Percentiles rank a stretch among this genome's conserved stretches.
Evolutionary conservation across 2,113 vertebrate species (phyloP).

Genomic region (Romanogobio albipinnatus): DNA sequence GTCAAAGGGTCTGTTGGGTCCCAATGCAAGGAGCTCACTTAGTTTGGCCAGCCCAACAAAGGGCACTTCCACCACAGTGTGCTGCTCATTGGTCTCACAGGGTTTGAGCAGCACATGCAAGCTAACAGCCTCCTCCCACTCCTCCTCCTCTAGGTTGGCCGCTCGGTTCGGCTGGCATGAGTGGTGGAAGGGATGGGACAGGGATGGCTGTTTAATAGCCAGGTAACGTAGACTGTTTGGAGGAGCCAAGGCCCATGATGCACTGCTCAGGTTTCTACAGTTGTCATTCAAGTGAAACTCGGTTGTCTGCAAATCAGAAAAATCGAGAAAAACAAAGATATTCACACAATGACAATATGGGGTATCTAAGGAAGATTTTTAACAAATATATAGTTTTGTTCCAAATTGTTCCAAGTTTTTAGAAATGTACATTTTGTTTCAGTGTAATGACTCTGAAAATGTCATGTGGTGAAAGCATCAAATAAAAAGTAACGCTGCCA

Average conservation of each 20-base stretch:
- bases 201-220: conserved; percentile 58
- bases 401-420: no score
- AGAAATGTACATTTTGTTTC: no score
- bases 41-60: conserved; percentile 50
- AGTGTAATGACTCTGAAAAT: no score
- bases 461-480: no score
- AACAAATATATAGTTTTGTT: no score
- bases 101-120: conserved; percentile 65
- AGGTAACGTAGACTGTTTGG: conserved; percentile 71
- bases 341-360: no score
- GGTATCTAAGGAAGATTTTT: no score
- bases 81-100: conserved; percentile 53
- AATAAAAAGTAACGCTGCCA: no score
- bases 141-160: conserved; percentile 57
- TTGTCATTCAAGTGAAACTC: conserved; percentile 57
- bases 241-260: conserved; percentile 69
- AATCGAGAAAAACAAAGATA: conserved; percentile 41
- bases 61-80: conserved; percentile 67
- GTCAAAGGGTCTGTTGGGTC: conserved; percentile 42
- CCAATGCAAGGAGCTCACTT: conserved; percentile 55
- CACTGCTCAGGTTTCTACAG: conserved; percentile 65
- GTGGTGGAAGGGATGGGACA: conserved; percentile 63
- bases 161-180: conserved; percentile 55
- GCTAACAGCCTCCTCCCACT: conserved; percentile 67
- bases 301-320: conserved; percentile 52